phyloP scores from a whole-genome alignment of 2,888 invertebrate species.

The Cantharis rufa region DNA sequence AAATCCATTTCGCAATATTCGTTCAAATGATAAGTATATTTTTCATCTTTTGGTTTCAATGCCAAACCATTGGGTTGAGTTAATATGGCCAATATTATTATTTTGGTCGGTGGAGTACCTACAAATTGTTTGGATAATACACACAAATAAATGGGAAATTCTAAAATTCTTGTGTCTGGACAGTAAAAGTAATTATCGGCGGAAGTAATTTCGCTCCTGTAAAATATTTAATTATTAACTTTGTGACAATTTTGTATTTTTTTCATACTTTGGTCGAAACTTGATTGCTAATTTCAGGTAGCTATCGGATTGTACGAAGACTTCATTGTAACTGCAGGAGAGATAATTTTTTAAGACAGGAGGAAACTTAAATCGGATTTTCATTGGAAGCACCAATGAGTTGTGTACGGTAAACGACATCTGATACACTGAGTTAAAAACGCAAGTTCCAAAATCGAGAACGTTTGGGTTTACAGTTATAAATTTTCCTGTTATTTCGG shows the following conservation, averaged over 20 bases:
- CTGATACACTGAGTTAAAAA: conserved; percentile 39
- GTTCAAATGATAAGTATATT: conserved; percentile 3
- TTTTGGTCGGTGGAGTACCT: conserved; percentile 34
- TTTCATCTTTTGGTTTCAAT: conserved; percentile 13
- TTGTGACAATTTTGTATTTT: neutral
- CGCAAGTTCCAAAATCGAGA: conserved; percentile 39
- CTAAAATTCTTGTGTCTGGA: conserved; percentile 31
- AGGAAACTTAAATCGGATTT: conserved; percentile 36
- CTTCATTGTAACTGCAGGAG: conserved; percentile 19
- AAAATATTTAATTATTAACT: neutral
- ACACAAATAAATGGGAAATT: conserved; percentile 34
- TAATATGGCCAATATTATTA: conserved; percentile 38
- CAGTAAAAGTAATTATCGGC: conserved; percentile 23
- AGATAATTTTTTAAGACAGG: conserved; percentile 32
- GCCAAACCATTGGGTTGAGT: conserved; percentile 31
- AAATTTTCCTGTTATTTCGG: conserved; percentile 37
- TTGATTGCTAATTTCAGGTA: conserved; percentile 26
- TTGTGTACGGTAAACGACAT: conserved; percentile 34
- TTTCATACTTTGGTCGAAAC: conserved; percentile 37
- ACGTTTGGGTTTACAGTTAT: conserved; percentile 31
- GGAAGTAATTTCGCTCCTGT: conserved; percentile 20
- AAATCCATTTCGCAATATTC: conserved; percentile 33
- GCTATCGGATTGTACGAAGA: conserved; percentile 13
- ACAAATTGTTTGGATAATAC: conserved; percentile 31
- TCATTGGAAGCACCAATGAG: conserved; percentile 24